A percentile compares a stretch with the other conserved stretches of the same genome.
Conservation (phyloP, 2,797 vertebrate genomes). For the Neoniphon sammara region DNA sequence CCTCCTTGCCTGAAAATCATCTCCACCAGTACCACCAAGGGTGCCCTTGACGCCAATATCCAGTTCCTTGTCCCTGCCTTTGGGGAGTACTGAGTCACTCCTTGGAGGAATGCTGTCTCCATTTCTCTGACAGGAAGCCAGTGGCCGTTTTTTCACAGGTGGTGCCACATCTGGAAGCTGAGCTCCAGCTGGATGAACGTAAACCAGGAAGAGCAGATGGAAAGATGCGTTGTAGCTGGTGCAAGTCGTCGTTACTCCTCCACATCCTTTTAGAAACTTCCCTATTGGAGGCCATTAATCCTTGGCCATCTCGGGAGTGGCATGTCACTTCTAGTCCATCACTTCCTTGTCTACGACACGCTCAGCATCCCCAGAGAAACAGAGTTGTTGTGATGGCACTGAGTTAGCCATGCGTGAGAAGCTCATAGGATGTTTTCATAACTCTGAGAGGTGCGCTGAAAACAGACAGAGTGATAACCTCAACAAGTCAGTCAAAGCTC, state of each 20-base stretch:
- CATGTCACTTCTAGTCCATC: constrained; percentile 77
- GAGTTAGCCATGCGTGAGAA: constrained; percentile 67
- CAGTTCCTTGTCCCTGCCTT: constrained; percentile 57
- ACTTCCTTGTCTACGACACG: constrained; percentile 46
- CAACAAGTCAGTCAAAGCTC: constrained; percentile 63
- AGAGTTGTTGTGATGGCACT: constrained; percentile 72
- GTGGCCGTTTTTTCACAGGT: constrained; percentile 53
- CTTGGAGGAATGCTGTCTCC: constrained; percentile 46
- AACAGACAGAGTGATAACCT: constrained; percentile 66
- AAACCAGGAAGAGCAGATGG: constrained; percentile 62
- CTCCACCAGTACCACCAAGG: constrained; percentile 62
- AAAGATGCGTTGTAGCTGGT: constrained; percentile 65
- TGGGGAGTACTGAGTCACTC: constrained; percentile 13
- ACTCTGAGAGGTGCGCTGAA: constrained; percentile 62
- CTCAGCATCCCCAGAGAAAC: constrained; percentile 48
- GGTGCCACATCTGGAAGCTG: constrained; percentile 76
- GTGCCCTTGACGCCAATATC: constrained; percentile 65
- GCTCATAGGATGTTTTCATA: constrained; percentile 75
- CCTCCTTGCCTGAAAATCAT: constrained; percentile 57
- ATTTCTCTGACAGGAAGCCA: constrained; percentile 53
- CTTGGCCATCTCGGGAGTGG: constrained; percentile 69
- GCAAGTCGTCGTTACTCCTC: constrained; percentile 74
- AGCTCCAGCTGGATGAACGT: constrained; percentile 60
- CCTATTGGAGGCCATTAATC: constrained; percentile 74
- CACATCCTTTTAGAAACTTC: constrained; percentile 66